Conservation (phyloP, 2,113 vertebrate genomes). For the Lophura nycthemera region DNA sequence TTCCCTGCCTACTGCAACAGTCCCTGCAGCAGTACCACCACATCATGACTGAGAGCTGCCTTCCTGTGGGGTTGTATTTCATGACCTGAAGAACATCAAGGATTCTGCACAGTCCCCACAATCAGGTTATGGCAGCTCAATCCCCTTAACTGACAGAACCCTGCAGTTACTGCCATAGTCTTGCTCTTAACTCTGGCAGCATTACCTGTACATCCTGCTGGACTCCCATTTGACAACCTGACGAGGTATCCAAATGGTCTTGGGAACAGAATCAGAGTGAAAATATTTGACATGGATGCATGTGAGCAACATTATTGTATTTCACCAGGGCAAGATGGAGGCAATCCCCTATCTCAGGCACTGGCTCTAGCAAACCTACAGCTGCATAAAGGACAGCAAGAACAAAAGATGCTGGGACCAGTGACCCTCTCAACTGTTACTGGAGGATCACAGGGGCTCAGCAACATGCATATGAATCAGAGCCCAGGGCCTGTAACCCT, state of each 20-base stretch:
- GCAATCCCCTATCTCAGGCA: not conserved
- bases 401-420: not conserved
- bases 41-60: no score
- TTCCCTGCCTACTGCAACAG: not conserved
- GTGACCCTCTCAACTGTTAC: fast-evolving
- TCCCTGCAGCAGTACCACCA: not conserved
- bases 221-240: not conserved
- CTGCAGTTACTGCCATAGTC: not conserved
- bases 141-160: not conserved
- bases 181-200: not conserved
- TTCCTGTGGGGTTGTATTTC: not conserved
- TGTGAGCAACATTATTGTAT: not conserved
- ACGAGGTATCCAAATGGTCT: not conserved
- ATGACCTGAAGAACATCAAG: not conserved
- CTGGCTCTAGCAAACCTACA: not conserved
- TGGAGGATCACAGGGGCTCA: not conserved
- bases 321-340: not conserved
- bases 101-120: not conserved
- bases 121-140: not conserved
- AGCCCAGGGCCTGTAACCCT: not conserved
- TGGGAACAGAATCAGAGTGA: not conserved
- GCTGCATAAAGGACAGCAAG: not conserved
- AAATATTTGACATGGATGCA: not conserved
- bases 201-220: not conserved
- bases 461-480: fast-evolving